Evolutionary conservation across 1,140 invertebrate species (phyloP), one percentile per base, ranked within the genome.

Genomic region (Odontomachus brunneus): DNA sequence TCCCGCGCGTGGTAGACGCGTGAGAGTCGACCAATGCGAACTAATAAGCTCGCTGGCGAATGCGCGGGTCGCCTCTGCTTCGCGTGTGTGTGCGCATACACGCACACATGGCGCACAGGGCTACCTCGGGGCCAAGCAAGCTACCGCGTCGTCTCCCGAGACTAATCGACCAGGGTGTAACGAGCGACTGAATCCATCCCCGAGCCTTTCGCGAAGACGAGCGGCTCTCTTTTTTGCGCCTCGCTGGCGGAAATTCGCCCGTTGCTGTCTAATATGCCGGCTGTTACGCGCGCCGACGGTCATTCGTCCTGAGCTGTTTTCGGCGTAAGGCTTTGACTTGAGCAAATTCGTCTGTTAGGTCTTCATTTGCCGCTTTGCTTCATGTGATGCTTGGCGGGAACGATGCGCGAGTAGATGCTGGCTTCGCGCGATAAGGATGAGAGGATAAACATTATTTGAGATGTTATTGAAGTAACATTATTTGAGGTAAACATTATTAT

Each of bases 41-140:
- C 88, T 91, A 91, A 91, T 91, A 91, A 91, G 88, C 82, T 57
- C 74, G 26, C 19, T 57, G 19, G 74, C 24, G 44, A 53, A 22
- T 19, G 48, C 83, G 51, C 59, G 74, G 29, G 29, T 11, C n/a
- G 49, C 59, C 38, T 26, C 73, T 9, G 7, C n/a, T 60, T 60
- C 53, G 51, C 60, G 71, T 33, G 26, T 33, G 26, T 53, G 53
- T 62, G 33, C 29, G 29, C 75, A 44, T 14, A 24, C 19, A 14
- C 51, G 38, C 24, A 17, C 71, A 44, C 55, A 55, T 38, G 57
- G 33, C 15, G 24, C 33, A 12, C 59, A 29, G 48, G 12, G 55
- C 17, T 11, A 4, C 26, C 14, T 19, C 17, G n/a, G 33, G 49
- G 44, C 38, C 49, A 55, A 14, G 11, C 29, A 5, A 29, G 24